Conservation (phyloP, 2,113 vertebrate genomes). For the Asarcornis scutulata region DNA sequence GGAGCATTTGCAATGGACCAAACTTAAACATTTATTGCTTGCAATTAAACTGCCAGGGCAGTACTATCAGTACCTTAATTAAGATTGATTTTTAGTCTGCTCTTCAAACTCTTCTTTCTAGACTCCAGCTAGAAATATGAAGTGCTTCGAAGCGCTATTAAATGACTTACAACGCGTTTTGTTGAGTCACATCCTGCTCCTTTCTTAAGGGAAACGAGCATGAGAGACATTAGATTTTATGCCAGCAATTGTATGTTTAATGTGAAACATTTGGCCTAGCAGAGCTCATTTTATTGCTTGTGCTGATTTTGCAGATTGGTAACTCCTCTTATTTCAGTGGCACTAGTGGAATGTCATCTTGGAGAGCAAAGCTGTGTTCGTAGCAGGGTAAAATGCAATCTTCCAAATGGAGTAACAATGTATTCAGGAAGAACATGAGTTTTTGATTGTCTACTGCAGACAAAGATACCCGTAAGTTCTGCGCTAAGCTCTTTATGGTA, state of each 20-base stretch:
- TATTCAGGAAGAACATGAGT: background rate
- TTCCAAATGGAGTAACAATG: background rate
- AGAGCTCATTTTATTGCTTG: background rate
- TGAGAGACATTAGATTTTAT: background rate
- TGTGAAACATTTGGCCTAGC: conserved; percentile 8
- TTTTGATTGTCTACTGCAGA: background rate
- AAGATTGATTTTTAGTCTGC: background rate
- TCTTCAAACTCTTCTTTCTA: background rate
- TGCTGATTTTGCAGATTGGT: background rate
- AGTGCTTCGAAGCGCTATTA: background rate
- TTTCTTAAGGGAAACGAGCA: background rate
- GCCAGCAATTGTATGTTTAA: conserved; percentile 35
- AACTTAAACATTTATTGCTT: background rate
- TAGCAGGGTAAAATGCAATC: background rate
- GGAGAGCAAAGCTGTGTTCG: background rate
- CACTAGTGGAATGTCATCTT: background rate
- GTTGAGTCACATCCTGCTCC: conserved; percentile 25
- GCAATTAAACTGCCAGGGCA: background rate
- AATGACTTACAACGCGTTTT: background rate
- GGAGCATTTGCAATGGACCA: background rate
- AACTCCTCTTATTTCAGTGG: background rate
- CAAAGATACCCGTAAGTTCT: background rate
- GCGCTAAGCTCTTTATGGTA: background rate
- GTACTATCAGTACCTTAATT: background rate
- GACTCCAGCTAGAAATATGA: background rate